Evolutionary conservation across 2,888 invertebrate species (phyloP).

Genomic region (Agrotis segetum): DNA sequence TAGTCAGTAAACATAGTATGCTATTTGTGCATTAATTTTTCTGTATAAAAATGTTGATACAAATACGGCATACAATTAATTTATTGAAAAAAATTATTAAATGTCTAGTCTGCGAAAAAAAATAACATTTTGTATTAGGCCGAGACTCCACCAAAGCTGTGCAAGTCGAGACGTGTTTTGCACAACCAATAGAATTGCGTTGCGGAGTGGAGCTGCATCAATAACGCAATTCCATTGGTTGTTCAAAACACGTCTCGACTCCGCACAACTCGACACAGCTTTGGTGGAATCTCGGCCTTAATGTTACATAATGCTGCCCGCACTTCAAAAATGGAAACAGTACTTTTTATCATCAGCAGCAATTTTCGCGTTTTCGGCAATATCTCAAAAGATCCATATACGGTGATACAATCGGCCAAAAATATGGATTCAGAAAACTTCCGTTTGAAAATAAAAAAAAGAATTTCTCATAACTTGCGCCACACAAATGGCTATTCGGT

Average conservation of each 20-base stretch:
- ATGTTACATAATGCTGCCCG: not conserved
- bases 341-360: not conserved
- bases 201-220: no score
- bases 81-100: not conserved
- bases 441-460: no score
- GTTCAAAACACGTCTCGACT: no score
- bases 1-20: no score
- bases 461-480: constrained; percentile 57
- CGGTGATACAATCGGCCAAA: not conserved
- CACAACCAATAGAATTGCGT: no score
- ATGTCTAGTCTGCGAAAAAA: no score
- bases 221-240: no score
- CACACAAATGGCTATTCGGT: constrained; percentile 69
- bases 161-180: no score
- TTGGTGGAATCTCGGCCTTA: no score
- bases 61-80: no score
- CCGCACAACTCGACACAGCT: no score
- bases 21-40: not conserved
- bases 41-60: not conserved
- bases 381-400: not conserved
- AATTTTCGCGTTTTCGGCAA: not conserved
- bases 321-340: not conserved
- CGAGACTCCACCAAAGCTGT: no score
- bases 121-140: not conserved
- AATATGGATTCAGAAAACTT: not conserved